These are phyloP conservation scores for Zosterops japonicus DNA, from an alignment of 2,113 vertebrate genomes.

Conservation along the genomic window DNA sequence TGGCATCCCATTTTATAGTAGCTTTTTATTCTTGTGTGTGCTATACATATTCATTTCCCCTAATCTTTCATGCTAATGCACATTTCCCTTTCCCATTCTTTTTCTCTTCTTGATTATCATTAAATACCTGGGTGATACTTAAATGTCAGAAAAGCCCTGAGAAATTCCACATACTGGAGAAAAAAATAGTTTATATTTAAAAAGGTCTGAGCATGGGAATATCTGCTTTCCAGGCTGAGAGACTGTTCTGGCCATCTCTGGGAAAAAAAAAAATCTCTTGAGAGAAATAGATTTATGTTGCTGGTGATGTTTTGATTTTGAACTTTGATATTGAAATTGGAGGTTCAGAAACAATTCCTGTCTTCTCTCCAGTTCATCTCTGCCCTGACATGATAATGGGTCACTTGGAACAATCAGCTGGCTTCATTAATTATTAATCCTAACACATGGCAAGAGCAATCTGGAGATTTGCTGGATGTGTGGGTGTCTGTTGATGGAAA, in stretches of 20 bases:
- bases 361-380: background rate
- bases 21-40: background rate
- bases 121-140: background rate
- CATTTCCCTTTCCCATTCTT: background rate
- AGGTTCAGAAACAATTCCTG: background rate
- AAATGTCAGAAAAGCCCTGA: slow-evolving; percentile 23
- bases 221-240: background rate
- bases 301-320: slow-evolving; percentile 8
- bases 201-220: background rate
- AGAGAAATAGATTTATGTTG: slow-evolving; percentile 6
- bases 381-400: slow-evolving; percentile 28
- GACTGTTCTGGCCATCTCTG: background rate
- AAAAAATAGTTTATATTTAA: background rate
- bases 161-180: background rate
- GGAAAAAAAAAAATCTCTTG: background rate
- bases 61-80: background rate
- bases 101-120: background rate
- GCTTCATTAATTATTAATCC: slow-evolving; percentile 61
- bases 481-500: background rate
- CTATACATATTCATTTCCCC: slow-evolving; percentile 36
- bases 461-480: background rate
- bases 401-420: slow-evolving; percentile 36
- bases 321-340: slow-evolving; percentile 35
- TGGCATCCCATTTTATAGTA: background rate
- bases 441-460: slow-evolving; percentile 47